Base-by-base conservation (phyloP, 2,888 invertebrate genomes). In the Coleophora flavipennella region DNA sequence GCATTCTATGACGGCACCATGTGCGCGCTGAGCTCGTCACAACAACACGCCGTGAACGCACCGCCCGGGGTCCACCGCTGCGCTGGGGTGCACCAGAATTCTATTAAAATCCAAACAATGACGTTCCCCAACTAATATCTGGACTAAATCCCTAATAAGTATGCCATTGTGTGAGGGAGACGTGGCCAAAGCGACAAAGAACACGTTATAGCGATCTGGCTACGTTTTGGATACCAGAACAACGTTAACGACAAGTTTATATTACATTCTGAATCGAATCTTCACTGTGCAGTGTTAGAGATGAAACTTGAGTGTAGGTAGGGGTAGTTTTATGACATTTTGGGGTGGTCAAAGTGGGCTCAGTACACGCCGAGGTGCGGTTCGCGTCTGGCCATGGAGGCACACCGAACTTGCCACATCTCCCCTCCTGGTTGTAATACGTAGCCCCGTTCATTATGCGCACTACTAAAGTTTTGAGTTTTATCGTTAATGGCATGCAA, bases 81-180 rank as follows among this genome's bases (percentile, higher is more conserved):
- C 77, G 20, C 75, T 65, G 75, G 77, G 74, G 83, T 59, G 76
- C 63, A 60, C 60, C 63, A 63, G 75, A 71, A 83, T 84, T 83
- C 81, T 78, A 84, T 83, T 81, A 81, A 83, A 80, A 76, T 72
- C 73, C 80, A 80, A 83, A 84, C 84, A 83, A 84, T 81, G 62
- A 73, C 73, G 59, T 78, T 78, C 84, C 83, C 83, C 79, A 83
- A 83, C 83, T 84, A 83, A 83, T 84, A 84, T 81, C 84, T 81
- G 84, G 78, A 83, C 83, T 83, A 83, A 83, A 83, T 83, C 84
- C 83, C 84, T 84, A 83, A 84, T 84, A 84, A 84, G 84, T 84
- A 83, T 81, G 81, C 84, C 81, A 83, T 83, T 83, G 84, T 81
- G 73, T 73, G 83, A 80, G 81, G 83, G 84, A 76, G 84, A 80